Conservation (phyloP, 2,888 invertebrate species). For the Oscheius myriophilus region DNA sequence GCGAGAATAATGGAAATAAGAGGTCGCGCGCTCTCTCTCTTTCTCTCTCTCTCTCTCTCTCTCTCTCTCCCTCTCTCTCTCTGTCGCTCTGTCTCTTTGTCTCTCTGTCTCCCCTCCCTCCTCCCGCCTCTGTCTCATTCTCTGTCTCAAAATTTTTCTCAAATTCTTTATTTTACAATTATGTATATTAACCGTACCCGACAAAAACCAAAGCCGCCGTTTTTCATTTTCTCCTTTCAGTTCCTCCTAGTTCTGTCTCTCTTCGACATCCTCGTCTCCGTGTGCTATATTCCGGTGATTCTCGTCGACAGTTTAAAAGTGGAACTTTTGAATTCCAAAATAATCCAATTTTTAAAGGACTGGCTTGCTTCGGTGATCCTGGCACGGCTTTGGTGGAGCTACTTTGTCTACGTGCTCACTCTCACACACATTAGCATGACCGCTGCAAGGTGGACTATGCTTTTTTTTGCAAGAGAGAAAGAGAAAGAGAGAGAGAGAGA, state of each 20-base stretch:
- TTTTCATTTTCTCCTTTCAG: constrained; percentile 39
- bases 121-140: too few relatives aligned
- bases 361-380: constrained; percentile 46
- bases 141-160: too few relatives aligned
- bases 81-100: too few relatives aligned
- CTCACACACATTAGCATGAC: constrained; percentile 50
- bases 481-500: too few relatives aligned
- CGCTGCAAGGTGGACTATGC: constrained; percentile 34
- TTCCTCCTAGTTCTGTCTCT: constrained; percentile 44
- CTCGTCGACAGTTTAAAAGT: constrained; percentile 44
- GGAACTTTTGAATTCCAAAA: constrained; percentile 3
- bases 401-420: constrained; percentile 46
- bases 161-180: too few relatives aligned
- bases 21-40: too few relatives aligned
- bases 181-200: too few relatives aligned
- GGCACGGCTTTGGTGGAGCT: constrained; percentile 48
- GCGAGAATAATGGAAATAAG: too few relatives aligned
- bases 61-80: too few relatives aligned
- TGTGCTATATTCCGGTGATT: constrained; percentile 48
- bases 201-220: too few relatives aligned
- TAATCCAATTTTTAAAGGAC: constrained; percentile 31
- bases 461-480: not conserved
- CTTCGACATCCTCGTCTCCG: constrained; percentile 47
- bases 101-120: too few relatives aligned
- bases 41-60: too few relatives aligned